Base-by-base conservation (phyloP, 2,888 invertebrate genomes). In the Drosophila diplacantha region DNA sequence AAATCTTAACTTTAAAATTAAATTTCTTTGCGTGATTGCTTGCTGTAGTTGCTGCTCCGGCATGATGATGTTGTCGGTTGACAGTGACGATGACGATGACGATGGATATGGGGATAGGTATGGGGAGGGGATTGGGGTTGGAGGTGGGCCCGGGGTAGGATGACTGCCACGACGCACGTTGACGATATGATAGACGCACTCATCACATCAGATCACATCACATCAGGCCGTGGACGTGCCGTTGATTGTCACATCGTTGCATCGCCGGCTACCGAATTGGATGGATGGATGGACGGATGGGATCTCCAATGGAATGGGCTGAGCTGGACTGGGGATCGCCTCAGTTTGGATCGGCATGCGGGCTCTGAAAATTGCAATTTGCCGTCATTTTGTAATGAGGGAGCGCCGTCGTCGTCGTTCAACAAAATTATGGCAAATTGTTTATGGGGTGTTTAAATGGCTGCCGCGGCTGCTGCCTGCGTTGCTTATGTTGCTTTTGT, bases 301-400 rank as follows among this genome's bases (percentile, higher is more conserved):
- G 53, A 51, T 54, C 51, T 51, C 26, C 43, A 31, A 44, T 52
- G 43, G 43, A 44, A 52, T 52, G 22, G 34, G 12, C 12, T 43
- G 43, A n/a, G 35, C 16, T 35, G 35, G 35, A 7, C n/a, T 34
- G 34, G 34, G 44, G 43, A 43, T 31, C 43, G 54, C 9, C 7
- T 31, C 31, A 54, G 39, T 26, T 55, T 22, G 53, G 46, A 65
- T 65, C 72, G 74, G 80, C 77, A 79, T 79, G 77, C 80, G 76
- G 82, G 80, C 81, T 67, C 75, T 81, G 77, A 79, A 83, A 79
- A 81, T 83, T 81, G 80, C 80, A 80, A 80, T 80, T 80, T 80
- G 80, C 80, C 80, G 83, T 83, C 83, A 80, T 80, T 80, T 83
- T 80, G 81, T 80, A 80, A 80, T 80, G 81, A 83, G 81, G 76